Conservation (phyloP, 2,113 vertebrate species). For the Poicephalus meyeri region DNA sequence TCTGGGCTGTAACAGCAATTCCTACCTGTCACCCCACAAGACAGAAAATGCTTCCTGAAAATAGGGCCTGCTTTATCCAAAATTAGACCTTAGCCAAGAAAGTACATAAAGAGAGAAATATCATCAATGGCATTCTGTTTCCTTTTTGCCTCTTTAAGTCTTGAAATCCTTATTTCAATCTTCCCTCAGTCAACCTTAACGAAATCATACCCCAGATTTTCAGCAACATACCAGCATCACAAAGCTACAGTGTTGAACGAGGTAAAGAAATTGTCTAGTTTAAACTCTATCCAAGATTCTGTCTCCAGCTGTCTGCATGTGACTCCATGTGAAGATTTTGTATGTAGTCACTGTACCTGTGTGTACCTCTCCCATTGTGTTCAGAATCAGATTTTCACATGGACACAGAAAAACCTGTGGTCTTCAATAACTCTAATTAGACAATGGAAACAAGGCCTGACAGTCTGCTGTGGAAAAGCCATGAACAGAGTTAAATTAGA, state of each 20-base stretch:
- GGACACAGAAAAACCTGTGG: not conserved
- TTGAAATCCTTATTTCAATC: not conserved
- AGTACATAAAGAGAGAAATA: not conserved
- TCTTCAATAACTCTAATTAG: not conserved
- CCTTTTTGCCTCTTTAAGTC: not conserved
- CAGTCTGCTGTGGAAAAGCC: not conserved
- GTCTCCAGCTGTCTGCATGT: not conserved
- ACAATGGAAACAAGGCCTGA: not conserved
- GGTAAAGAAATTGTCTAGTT: not conserved
- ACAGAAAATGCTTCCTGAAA: not conserved
- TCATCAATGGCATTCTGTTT: not conserved
- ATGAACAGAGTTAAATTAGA: not conserved
- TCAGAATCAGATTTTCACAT: not conserved
- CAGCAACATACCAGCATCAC: not conserved
- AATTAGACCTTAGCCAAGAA: not conserved
- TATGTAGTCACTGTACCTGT: not conserved
- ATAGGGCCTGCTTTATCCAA: not conserved
- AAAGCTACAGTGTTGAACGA: not conserved
- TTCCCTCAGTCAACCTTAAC: not conserved
- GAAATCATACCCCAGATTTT: not conserved
- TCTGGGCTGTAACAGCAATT: not conserved
- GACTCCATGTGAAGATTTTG: not conserved
- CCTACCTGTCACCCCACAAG: not conserved
- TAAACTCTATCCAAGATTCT: not conserved
- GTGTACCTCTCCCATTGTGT: not conserved